Percentiles rank a stretch among this genome's conserved stretches.
Evolutionary conservation across 2,888 invertebrate genomes (phyloP).

Genomic region (Serripes groenlandicus): DNA sequence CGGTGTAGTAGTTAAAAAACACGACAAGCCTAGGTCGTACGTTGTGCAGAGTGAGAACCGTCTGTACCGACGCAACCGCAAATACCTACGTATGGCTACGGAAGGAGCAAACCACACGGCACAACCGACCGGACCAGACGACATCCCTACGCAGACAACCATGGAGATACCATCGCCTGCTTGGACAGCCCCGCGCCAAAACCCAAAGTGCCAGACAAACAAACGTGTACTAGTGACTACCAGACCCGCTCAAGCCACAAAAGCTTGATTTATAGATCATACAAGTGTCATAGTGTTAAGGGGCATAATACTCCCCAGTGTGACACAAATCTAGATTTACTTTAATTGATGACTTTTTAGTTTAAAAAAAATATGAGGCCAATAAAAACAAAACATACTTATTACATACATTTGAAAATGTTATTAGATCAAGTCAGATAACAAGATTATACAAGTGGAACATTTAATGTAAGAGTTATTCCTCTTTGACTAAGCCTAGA

Average conservation of each 20-base stretch:
- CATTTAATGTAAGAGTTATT: too few species aligned
- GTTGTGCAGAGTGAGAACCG: slow-evolving; percentile 20
- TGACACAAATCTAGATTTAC: too few species aligned
- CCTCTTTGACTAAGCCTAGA: too few species aligned
- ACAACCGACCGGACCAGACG: slow-evolving; percentile 4
- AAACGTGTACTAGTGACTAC: too few species aligned
- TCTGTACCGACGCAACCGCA: slow-evolving; percentile 29
- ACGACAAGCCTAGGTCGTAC: slow-evolving; percentile 35
- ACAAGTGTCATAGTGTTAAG: slow-evolving; percentile 14
- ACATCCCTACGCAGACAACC: not conserved
- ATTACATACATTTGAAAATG: too few species aligned
- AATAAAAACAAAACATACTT: too few species aligned
- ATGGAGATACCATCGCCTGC: not conserved
- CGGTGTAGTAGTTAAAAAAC: slow-evolving; percentile 25
- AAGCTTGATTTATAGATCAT: not conserved
- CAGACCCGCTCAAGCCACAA: too few species aligned
- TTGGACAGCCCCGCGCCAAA: not conserved
- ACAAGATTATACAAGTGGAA: too few species aligned
- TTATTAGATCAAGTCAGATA: too few species aligned
- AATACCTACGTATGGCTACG: slow-evolving; percentile 24
- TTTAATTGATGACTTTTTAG: too few species aligned
- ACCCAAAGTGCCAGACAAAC: slow-evolving; percentile 8
- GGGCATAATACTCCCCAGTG: slow-evolving; percentile 23
- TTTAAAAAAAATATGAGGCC: too few species aligned
- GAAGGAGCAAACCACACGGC: not conserved